Conservation (phyloP, 2,888 invertebrate genomes). For the Epinotia ramella region DNA sequence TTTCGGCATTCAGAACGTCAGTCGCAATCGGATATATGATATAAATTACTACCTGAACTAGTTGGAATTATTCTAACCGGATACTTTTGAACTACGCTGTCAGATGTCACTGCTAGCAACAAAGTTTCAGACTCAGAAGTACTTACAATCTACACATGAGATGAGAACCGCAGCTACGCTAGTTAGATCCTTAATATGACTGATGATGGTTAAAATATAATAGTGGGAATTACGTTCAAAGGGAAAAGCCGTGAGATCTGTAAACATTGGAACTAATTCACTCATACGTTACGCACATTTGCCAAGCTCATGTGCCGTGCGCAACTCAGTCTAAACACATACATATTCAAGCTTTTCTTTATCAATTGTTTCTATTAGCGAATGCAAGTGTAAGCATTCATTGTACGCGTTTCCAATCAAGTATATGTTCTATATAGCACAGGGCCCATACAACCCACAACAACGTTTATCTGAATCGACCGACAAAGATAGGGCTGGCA, state of each 20-base stretch:
- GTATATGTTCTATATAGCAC: slow-evolving; percentile 33
- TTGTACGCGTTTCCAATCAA: slow-evolving; percentile 42
- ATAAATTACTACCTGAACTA: too few relatives aligned
- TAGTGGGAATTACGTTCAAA: slow-evolving; percentile 47
- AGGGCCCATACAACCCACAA: slow-evolving; percentile 44
- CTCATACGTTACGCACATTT: slow-evolving; percentile 37
- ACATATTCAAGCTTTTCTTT: slow-evolving; percentile 42
- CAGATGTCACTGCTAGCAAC: too few relatives aligned
- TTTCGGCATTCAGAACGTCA: too few relatives aligned
- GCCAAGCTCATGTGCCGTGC: slow-evolving; percentile 14
- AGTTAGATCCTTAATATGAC: neutral
- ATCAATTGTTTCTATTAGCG: slow-evolving; percentile 45
- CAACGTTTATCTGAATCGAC: slow-evolving; percentile 58
- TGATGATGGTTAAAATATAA: neutral
- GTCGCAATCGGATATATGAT: too few relatives aligned
- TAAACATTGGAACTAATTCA: slow-evolving; percentile 60
- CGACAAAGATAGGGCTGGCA: slow-evolving; percentile 59
- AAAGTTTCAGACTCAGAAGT: too few relatives aligned
- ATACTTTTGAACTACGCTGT: too few relatives aligned
- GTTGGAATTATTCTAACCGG: too few relatives aligned
- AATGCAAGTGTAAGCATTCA: slow-evolving; percentile 40
- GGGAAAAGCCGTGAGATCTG: slow-evolving; percentile 74
- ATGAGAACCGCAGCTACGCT: neutral
- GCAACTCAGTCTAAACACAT: slow-evolving; percentile 26
- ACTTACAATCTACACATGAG: neutral